A percentile compares a stretch with the other conserved stretches of the same genome.
These are phyloP conservation scores for Globodera ellingtonae DNA, from an alignment of 1,140 invertebrate species.

Conservation along the genomic window DNA sequence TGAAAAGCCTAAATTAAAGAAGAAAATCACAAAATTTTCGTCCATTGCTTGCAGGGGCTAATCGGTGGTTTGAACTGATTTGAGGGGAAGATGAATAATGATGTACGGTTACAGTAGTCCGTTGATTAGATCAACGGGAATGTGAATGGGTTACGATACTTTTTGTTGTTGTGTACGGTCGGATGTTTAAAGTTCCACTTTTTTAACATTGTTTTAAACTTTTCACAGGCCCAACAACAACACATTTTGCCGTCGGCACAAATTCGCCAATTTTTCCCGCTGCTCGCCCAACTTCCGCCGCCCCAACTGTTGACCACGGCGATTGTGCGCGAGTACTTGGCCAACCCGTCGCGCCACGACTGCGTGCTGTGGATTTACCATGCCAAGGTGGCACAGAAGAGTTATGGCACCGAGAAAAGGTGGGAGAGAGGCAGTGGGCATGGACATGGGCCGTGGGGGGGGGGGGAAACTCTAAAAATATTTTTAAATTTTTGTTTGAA, in stretches of 20 bases:
- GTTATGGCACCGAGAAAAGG: conserved; percentile 98
- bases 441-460: background rate
- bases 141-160: too few relatives aligned
- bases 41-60: too few relatives aligned
- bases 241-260: background rate
- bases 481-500: background rate
- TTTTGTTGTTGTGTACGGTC: too few relatives aligned
- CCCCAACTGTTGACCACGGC: conserved; percentile 34
- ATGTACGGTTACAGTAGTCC: too few relatives aligned
- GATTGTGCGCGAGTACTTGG: conserved; percentile 59
- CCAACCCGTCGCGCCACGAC: conserved; percentile 47
- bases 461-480: background rate
- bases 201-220: too few relatives aligned
- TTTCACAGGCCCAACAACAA: background rate
- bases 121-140: too few relatives aligned
- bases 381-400: conserved; percentile 97
- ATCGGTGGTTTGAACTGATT: too few relatives aligned
- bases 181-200: too few relatives aligned
- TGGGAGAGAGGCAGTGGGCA: conserved; percentile 46
- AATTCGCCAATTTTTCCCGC: conserved; percentile 2
- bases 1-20: too few relatives aligned
- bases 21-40: too few relatives aligned
- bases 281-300: conserved; percentile 16
- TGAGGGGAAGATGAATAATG: too few relatives aligned
- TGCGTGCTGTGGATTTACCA: conserved; percentile 84